phyloP scores from a whole-genome alignment of 2,888 invertebrate genomes.

The Heterodera filipjevi region DNA sequence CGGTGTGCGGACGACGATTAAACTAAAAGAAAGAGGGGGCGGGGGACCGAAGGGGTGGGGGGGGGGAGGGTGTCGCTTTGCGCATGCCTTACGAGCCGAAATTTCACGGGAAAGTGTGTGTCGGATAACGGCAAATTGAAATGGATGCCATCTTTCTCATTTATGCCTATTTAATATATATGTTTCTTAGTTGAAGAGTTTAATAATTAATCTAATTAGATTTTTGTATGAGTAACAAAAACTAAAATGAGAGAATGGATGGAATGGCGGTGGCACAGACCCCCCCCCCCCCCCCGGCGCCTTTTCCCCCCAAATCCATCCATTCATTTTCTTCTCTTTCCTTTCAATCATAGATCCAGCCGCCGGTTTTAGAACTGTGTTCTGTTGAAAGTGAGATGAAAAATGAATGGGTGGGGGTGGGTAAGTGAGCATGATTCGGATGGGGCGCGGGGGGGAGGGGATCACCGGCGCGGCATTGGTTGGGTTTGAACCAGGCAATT shows the following conservation, averaged over 20 bases:
- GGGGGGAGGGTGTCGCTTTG: not conserved
- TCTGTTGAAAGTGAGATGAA: not conserved
- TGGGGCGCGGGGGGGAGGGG: not conserved
- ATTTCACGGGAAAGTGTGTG: not conserved
- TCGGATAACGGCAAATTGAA: not conserved
- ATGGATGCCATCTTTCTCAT: too few relatives aligned
- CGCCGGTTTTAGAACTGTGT: not conserved
- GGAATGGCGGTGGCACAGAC: too few relatives aligned
- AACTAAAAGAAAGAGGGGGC: not conserved
- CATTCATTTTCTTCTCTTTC: not conserved
- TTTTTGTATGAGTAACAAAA: too few relatives aligned
- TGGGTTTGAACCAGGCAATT: constrained; percentile 9
- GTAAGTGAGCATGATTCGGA: not conserved
- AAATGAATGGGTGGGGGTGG: not conserved
- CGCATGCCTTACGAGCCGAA: constrained; percentile 2
- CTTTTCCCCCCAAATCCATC: too few relatives aligned
- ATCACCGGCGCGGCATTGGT: not conserved
- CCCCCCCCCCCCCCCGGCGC: too few relatives aligned
- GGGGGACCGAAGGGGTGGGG: not conserved
- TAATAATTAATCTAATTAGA: too few relatives aligned
- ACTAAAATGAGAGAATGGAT: too few relatives aligned
- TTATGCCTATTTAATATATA: too few relatives aligned
- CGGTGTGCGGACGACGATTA: not conserved
- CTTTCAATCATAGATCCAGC: not conserved
- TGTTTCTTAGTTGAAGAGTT: too few relatives aligned